Evolutionary conservation across 2,797 vertebrate species (phyloP), one percentile per base, ranked within the genome.

Genomic region (Denticeps clupeoides): DNA sequence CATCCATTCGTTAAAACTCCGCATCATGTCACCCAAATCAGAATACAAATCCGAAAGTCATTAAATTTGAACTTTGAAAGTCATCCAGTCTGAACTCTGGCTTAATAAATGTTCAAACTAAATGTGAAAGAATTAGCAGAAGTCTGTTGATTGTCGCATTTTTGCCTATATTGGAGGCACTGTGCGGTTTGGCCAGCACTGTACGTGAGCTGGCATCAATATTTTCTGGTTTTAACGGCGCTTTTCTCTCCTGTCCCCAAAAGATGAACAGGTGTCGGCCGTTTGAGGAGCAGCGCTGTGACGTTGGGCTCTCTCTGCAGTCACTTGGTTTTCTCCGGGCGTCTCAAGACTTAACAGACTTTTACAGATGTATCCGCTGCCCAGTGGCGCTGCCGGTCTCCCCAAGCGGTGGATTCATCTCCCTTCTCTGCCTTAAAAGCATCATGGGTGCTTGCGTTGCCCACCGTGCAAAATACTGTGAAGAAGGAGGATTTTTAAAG

Each of bases 391-490:
- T 86, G 83, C 77, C 82, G 87, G 81, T 79, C 74, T 73, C 72
- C 81, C 78, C 72, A 75, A 81, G 82, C 69, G 74, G 82, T 81
- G 85, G 84, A 88, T 74, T 79, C 70, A 73, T 85, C 86, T 85
- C 87, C 87, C 87, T 87, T 73, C 84, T 85, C 90, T 82, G 91
- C 93, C 91, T 94, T 97, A 96, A 93, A n/a, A 90, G 87, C 90
- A 89, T 88, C 88, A 88, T 80, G 80, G 84, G 87, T 86, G 77
- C 84, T 87, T 87, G 77, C 80, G 74, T 70, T 80, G 78, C 81
- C 82, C 84, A 82, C 89, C 89, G 91, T 89, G 88, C 89, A 87
- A 87, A 68, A 89, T 93, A 97, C 91, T 95, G 93, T 94, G 93
- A 97, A 97, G 88, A 93, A 55, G 49, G 55, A 49, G 4, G 27